Evolutionary conservation across 2,888 invertebrate species (phyloP), one percentile per base, ranked within the genome.

Genomic region (Drosophila kuntzei): DNA sequence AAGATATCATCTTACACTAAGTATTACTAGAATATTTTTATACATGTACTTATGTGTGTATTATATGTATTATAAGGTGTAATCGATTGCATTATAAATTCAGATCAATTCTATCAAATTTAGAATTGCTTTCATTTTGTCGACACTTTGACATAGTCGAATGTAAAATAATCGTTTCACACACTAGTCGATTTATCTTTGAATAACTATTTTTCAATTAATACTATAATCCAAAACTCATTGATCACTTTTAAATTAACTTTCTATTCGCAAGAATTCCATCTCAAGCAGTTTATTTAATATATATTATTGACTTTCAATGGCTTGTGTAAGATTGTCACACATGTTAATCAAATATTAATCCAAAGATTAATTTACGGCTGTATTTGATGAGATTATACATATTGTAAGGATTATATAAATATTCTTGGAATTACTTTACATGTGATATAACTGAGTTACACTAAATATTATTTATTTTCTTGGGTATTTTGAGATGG

Each of bases 1-100:
- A 27, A 0, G 68, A 78, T 20, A 8, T 73, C 1, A 7, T 20
- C 3, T 36, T 63, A 2, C 27, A 36, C 11, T 12, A 11, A 18
- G 27, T 46, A 11, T 25, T 25, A 27, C 9, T 16, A 9, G 11
- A 16, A 46, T 46, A 27, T 6, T 11, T 18, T 1, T 39, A 11
- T 39, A 6, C 34, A 18, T 18, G 36, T 14, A 14, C n/a, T 36
- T 36, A 14, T 34, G n/a, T 14, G 16, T 16, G 14, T 9, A 37
- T 16, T 16, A 18, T 18, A 39, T 18, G 39, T 39, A 20, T 12
- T 6, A 41, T 12, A 41, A n/a, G 12, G 12, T 12, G 12, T n/a
- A n/a, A 20, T 7, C 16, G 16, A 20, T 7, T 9, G 16, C 14
- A 25, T 14, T 8, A 36, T 14, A 36, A 8, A 22, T 22, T 3